phyloP scores from a whole-genome alignment of 2,888 invertebrate species.

The Anticlea derivata region DNA sequence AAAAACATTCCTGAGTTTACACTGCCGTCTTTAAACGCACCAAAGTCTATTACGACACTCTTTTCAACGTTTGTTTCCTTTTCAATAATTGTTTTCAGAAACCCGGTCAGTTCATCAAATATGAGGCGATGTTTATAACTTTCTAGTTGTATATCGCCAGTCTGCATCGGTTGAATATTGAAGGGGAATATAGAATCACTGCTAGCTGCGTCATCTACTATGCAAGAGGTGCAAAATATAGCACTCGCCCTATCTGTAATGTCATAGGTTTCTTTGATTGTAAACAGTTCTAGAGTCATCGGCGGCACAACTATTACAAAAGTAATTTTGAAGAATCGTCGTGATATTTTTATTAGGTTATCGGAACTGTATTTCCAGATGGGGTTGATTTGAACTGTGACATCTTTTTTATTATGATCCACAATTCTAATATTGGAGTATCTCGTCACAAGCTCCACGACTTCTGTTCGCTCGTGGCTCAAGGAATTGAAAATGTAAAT shows the following conservation, averaged over 20 bases:
- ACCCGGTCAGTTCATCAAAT: constrained; percentile 92
- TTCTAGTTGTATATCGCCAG: constrained; percentile 92
- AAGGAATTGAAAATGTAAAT: constrained; percentile 93
- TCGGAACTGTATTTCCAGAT: constrained; percentile 64
- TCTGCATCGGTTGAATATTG: constrained; percentile 86
- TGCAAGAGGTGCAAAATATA: constrained; percentile 61
- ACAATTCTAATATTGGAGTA: constrained; percentile 89
- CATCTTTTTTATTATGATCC: constrained; percentile 85
- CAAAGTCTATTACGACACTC: constrained; percentile 85
- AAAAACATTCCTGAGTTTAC: constrained; percentile 97
- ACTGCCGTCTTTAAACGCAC: constrained; percentile 93
- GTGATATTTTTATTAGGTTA: constrained; percentile 60
- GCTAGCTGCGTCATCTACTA: constrained; percentile 47
- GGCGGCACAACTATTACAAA: constrained; percentile 92
- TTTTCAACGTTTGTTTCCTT: constrained; percentile 66
- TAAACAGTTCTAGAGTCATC: constrained; percentile 88
- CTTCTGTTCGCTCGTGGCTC: constrained; percentile 90
- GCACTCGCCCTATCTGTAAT: constrained; percentile 59
- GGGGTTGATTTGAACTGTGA: constrained; percentile 68
- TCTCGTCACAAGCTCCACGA: constrained; percentile 88
- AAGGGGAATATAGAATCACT: constrained; percentile 50
- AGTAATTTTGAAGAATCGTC: constrained; percentile 83
- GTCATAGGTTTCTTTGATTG: constrained; percentile 70
- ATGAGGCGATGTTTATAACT: constrained; percentile 90
- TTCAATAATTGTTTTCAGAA: constrained; percentile 90